Evolutionary conservation across 2,113 vertebrate genomes (phyloP), one percentile per base, ranked within the genome.

Genomic region (Carassius carassius): DNA sequence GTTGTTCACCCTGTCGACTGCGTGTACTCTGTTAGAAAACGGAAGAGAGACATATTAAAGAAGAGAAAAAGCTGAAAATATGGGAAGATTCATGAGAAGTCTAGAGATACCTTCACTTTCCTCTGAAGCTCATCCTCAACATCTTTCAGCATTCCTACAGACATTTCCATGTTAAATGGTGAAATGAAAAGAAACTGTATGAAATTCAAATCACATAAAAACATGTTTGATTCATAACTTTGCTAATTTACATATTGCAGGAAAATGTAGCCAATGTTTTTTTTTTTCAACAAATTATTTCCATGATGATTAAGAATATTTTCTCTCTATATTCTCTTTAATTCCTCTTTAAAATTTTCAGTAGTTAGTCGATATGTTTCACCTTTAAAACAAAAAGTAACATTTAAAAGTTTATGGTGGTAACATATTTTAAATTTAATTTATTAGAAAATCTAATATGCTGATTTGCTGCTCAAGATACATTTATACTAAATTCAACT

Each of bases 41-140:
- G 14, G 5, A 51, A 72, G 19, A 47, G 23, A 69, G 21, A 63
- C 1, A 58, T 35, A 75, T 60, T 51, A 76, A 47, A 82, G 19
- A 84, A 17, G 16, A 69, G 4, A 2, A 6, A 73, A 8, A 75
- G 37, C 7, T 82, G 65, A 83, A 12, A 54, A 35, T 65, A n/a
- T 51, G 81, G 0, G 35, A 19, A 37, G 25, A 17, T 67, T 51
- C 17, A 25, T 47, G 65, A 49, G 14, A 70, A 65, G 29, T 9
- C 21, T 73, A 76, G 41, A 73, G 10, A 41, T 94, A 99, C 98
- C 97, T 99, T 99, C 63, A 99, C 97, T 96, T 96, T 96, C 91
- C 97, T 96, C 93, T 99, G 98, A 91, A 99, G 92, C 86, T 99
- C 98, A 89, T 99, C 98, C 90, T 99, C 98, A 77, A 99, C 98